phyloP scores from a whole-genome alignment of 2,113 vertebrate species.

The pig (Sus scrofa) region T2T-Sscrofa CM000826.6:27050501-27051000 shows the following conservation, averaged over 20 bases:
- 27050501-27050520: slow-evolving; percentile 10
- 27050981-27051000: neutral
- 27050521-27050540: neutral
- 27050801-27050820: neutral
- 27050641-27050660: too few relatives aligned
- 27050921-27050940: neutral
- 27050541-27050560: slow-evolving; percentile 39
- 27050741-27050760: too few relatives aligned
- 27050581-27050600: too few relatives aligned
- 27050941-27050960: neutral
- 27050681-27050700: too few relatives aligned
- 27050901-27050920: neutral
- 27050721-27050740: too few relatives aligned
- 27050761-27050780: too few relatives aligned
- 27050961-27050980: neutral
- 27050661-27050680: too few relatives aligned
- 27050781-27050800: neutral
- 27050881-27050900: neutral
- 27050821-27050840: neutral
- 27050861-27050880: neutral
- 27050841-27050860: neutral
- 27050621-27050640: too few relatives aligned
- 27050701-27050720: too few relatives aligned
- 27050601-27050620: too few relatives aligned
- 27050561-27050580: neutral